Base-by-base conservation (phyloP, 2,888 invertebrate species). In the Plagodis dolabraria region DNA sequence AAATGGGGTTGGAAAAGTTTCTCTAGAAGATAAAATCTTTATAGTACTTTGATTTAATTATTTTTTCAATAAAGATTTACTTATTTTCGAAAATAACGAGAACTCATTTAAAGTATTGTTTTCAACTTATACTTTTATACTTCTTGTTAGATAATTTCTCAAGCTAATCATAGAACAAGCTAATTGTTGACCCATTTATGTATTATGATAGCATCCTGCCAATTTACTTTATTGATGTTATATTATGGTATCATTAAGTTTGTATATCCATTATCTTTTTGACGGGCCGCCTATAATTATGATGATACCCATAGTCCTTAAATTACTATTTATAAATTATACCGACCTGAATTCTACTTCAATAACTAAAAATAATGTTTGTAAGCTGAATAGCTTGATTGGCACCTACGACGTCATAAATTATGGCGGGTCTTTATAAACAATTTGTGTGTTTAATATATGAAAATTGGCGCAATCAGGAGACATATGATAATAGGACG, bases 181-280 rank as follows among this genome's bases (percentile, higher is more conserved):
- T 77, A 80, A 82, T 75, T 80, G 80, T 81, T 83, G 86, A 86
- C 79, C 85, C 80, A 82, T 88, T 89, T 86, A 83, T 79, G 82
- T 82, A 85, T 83, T 86, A 86, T 68, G 75, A 76, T 78, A 76
- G 81, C 83, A 88, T 87, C 90, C 89, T 88, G 89, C 83, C 90
- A 90, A 90, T 92, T 90, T 88, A 86, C 82, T 87, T 86, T 89
- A 90, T 91, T 85, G 88, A 87, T 82, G 86, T 87, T 84, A 82
- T 83, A 90, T 89, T 87, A 89, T 83, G 81, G 81, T 71, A 77
- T 84, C 87, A 90, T 91, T 91, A 87, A 83, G 74, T 89, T 91
- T 91, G 92, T 90, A 86, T 88, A 81, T 68, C 77, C 79, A 75
- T 74, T 81, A 78, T 84, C 77, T 85, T 82, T 85, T 79, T 79